Percentiles rank a stretch among this genome's conserved stretches.
Conservation (phyloP, 2,113 vertebrate genomes). For the Todiramphus chloris region DNA sequence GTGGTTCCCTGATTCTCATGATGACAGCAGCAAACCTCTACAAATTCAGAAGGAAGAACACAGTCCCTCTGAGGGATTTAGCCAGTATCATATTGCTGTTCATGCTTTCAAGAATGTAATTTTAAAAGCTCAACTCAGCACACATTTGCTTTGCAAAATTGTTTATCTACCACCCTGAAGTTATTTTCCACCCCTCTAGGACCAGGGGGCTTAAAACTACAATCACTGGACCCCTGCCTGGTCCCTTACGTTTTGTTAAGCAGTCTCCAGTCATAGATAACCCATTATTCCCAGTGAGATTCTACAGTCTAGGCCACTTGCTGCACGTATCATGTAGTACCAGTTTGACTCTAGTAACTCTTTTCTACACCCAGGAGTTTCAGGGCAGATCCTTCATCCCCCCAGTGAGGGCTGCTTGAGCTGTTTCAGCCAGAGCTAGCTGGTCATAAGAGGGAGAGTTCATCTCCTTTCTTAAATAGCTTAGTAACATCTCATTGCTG, state of each 20-base stretch:
- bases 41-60: background rate
- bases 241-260: background rate
- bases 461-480: background rate
- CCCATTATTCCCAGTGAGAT: background rate
- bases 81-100: background rate
- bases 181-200: background rate
- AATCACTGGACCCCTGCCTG: background rate
- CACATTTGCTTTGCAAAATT: background rate
- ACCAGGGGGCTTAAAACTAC: background rate
- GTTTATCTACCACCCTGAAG: background rate
- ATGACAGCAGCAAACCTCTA: slow-evolving; percentile 97
- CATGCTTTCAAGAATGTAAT: background rate
- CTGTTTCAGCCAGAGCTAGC: background rate
- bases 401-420: background rate
- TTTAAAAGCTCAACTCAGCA: background rate
- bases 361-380: background rate
- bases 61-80: background rate
- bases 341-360: background rate
- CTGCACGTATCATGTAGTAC: background rate
- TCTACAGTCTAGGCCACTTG: background rate
- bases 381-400: background rate
- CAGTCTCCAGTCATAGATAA: background rate
- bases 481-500: background rate
- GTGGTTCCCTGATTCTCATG: slow-evolving; percentile 95
- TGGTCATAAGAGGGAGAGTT: background rate